Percentiles rank a stretch among this genome's conserved stretches.
phyloP scores from a whole-genome alignment of 2,888 invertebrate species.

The Scrobipalpa atriplicella region DNA sequence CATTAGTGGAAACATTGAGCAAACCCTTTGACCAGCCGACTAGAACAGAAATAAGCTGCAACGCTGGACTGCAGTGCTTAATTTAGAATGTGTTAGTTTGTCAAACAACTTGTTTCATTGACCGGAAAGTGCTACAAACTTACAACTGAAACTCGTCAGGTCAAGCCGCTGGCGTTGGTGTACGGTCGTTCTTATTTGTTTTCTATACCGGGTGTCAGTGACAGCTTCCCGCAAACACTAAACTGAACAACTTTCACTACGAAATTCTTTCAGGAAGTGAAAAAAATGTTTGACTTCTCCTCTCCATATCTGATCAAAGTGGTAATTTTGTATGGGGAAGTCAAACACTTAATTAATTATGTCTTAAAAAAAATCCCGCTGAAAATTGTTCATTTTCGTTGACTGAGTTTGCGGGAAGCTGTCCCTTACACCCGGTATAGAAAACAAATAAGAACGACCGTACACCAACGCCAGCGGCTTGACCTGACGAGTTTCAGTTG shows the following conservation, averaged over 20 bases:
- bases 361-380: no score
- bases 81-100: background rate
- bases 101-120: constrained; percentile 11
- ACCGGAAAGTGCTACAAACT: background rate
- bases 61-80: background rate
- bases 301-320: no score
- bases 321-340: no score
- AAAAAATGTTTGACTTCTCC: no score
- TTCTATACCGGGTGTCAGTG: background rate
- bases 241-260: no score
- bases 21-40: background rate
- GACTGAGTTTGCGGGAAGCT: no score
- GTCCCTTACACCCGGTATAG: no score
- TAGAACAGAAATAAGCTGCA: background rate
- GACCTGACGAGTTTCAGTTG: constrained; percentile 4
- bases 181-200: background rate
- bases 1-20: background rate
- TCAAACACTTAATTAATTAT: no score
- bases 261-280: no score
- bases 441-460: background rate
- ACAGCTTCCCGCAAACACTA: no score
- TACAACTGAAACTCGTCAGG: constrained; percentile 6
- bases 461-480: background rate
- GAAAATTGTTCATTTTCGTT: no score
- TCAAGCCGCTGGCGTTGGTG: background rate